Evolutionary conservation across 2,888 invertebrate genomes (phyloP).

Genomic region (Pogonocherus hispidulus): DNA sequence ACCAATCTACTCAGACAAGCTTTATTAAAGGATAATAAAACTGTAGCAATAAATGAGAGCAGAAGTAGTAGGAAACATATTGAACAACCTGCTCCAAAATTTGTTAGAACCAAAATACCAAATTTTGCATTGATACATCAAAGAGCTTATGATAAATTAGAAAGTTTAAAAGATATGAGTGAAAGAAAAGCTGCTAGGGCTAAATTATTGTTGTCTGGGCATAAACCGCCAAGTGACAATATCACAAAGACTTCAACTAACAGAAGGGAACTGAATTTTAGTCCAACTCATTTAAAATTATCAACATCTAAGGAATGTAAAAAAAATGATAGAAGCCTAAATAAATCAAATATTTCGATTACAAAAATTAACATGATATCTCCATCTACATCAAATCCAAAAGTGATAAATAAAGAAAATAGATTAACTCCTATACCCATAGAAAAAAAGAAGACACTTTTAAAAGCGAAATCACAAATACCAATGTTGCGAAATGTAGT

Average conservation of each 20-base stretch:
- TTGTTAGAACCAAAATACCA: constrained; percentile 70
- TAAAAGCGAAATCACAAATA: constrained; percentile 26
- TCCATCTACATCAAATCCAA: constrained; percentile 35
- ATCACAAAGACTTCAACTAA: constrained; percentile 26
- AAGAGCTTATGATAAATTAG: constrained; percentile 77
- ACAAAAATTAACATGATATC: constrained; percentile 22
- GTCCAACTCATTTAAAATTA: constrained; percentile 25
- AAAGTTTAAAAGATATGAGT: constrained; percentile 76
- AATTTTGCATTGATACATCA: constrained; percentile 80
- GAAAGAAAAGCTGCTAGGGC: constrained; percentile 69
- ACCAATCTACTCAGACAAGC: not conserved
- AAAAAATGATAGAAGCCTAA: constrained; percentile 15
- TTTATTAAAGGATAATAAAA: constrained; percentile 2
- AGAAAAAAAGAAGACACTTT: constrained; percentile 29
- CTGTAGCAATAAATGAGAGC: constrained; percentile 21
- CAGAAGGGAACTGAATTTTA: constrained; percentile 30
- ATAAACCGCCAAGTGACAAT: constrained; percentile 48
- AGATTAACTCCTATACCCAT: not conserved
- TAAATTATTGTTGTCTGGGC: constrained; percentile 63
- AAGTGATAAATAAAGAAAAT: constrained; percentile 29
- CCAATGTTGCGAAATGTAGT: not conserved
- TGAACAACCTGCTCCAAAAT: constrained; percentile 26
- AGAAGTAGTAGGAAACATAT: constrained; percentile 26
- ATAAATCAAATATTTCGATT: constrained; percentile 16
- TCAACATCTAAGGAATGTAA: constrained; percentile 25